Conservation (phyloP, 2,888 invertebrate genomes). For the Tenthredo amoena region DNA sequence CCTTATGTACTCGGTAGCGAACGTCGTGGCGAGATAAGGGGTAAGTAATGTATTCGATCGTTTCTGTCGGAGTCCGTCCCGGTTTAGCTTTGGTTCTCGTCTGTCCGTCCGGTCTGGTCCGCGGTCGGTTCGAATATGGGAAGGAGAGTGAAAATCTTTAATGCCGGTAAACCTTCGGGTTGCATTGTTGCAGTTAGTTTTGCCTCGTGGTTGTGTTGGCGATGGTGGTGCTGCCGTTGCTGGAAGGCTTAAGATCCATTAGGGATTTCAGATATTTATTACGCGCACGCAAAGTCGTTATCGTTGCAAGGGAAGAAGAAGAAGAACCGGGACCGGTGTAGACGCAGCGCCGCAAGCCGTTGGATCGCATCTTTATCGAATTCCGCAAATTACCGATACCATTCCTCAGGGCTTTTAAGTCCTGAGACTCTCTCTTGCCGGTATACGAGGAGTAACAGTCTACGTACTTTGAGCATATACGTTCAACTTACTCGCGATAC, state of each 20-base stretch:
- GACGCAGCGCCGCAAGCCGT: slow-evolving; percentile 20
- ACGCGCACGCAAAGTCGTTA: slow-evolving; percentile 54
- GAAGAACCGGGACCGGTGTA: not conserved
- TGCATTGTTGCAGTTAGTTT: slow-evolving; percentile 13
- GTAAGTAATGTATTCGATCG: slow-evolving; percentile 42
- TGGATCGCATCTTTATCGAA: slow-evolving; percentile 60
- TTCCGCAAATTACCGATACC: slow-evolving; percentile 64
- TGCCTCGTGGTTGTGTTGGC: not conserved
- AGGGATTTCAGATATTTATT: slow-evolving; percentile 72
- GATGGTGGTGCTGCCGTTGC: not conserved
- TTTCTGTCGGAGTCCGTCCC: not conserved
- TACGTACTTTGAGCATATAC: slow-evolving; percentile 18
- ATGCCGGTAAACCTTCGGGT: not conserved
- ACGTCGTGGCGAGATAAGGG: slow-evolving; percentile 38
- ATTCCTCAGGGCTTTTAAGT: slow-evolving; percentile 44
- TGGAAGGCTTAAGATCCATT: slow-evolving; percentile 70
- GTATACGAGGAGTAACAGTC: slow-evolving; percentile 1
- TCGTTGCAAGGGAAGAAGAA: slow-evolving; percentile 49
- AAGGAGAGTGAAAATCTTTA: not conserved
- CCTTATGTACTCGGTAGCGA: slow-evolving; percentile 46
- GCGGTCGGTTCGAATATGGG: not conserved
- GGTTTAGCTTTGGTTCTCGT: slow-evolving; percentile 8
- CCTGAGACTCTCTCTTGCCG: not conserved
- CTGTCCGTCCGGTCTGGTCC: not conserved
- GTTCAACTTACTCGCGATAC: slow-evolving; percentile 31